Conservation (phyloP, 1,140 invertebrate genomes). For the Musca vetustissima region DNA sequence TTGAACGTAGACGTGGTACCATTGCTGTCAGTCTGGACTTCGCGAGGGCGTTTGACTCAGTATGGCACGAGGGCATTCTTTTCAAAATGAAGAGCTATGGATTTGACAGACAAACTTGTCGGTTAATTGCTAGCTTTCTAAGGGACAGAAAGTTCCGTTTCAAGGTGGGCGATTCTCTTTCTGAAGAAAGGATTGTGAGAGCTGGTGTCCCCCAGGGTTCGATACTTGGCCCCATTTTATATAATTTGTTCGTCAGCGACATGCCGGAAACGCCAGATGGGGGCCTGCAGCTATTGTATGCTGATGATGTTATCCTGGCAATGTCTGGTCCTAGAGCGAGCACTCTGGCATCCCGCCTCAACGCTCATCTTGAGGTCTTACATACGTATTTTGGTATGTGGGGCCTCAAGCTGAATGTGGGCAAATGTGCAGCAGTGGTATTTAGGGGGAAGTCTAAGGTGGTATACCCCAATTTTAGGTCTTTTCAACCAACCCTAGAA, state of each 20-base stretch:
- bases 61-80: not conserved
- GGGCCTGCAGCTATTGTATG: not conserved
- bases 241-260: not conserved
- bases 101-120: not conserved
- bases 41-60: not conserved
- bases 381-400: not conserved
- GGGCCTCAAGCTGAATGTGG: not conserved
- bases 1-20: not conserved
- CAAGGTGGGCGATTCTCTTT: not conserved
- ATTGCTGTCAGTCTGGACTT: not conserved
- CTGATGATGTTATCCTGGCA: not conserved
- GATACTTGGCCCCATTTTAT: too few species aligned
- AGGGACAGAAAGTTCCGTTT: not conserved
- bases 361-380: not conserved
- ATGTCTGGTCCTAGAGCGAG: not conserved
- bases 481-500: not conserved
- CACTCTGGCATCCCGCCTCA: too few species aligned
- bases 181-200: not conserved
- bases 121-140: not conserved
- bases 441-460: not conserved
- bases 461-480: not conserved
- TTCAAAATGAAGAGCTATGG: not conserved
- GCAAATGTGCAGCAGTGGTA: not conserved
- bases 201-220: not conserved
- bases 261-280: not conserved